Percentiles rank a stretch among this genome's conserved stretches.
These are phyloP conservation scores for Euleptes europaea DNA, from an alignment of 2,113 vertebrate species.

Conservation along the genomic window DNA sequence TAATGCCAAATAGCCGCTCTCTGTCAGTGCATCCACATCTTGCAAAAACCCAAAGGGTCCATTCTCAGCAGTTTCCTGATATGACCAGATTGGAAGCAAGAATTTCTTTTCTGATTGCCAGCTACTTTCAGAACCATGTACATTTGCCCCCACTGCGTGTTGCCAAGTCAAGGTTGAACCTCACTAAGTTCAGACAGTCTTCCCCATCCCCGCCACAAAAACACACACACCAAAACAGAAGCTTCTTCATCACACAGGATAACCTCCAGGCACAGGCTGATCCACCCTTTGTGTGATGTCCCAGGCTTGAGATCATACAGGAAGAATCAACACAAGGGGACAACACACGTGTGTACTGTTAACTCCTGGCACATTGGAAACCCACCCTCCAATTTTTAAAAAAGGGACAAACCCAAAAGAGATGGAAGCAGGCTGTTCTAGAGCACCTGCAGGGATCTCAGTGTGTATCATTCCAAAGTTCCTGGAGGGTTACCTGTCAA, in stretches of 20 bases:
- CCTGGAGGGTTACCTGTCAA: neutral
- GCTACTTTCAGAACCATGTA: neutral
- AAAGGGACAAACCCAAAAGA: neutral
- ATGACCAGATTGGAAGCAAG: neutral
- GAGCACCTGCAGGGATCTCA: neutral
- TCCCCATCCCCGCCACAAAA: too few species aligned
- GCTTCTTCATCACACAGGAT: neutral
- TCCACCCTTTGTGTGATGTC: neutral
- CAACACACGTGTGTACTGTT: too few species aligned
- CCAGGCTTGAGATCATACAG: neutral
- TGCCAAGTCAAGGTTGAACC: neutral
- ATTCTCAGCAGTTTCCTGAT: constrained; percentile 19
- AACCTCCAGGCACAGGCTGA: neutral
- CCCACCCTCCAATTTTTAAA: too few species aligned
- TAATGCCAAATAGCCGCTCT: neutral
- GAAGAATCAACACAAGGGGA: neutral
- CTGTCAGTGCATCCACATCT: neutral
- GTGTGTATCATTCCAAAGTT: neutral
- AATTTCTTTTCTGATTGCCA: neutral
- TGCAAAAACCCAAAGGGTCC: neutral
- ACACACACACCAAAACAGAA: neutral
- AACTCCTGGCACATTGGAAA: neutral
- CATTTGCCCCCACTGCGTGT: neutral
- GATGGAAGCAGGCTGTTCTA: neutral
- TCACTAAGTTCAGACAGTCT: neutral